Evolutionary conservation across 2,888 invertebrate genomes (phyloP), one percentile per base, ranked within the genome.

Genomic region (Drosophila recens): DNA sequence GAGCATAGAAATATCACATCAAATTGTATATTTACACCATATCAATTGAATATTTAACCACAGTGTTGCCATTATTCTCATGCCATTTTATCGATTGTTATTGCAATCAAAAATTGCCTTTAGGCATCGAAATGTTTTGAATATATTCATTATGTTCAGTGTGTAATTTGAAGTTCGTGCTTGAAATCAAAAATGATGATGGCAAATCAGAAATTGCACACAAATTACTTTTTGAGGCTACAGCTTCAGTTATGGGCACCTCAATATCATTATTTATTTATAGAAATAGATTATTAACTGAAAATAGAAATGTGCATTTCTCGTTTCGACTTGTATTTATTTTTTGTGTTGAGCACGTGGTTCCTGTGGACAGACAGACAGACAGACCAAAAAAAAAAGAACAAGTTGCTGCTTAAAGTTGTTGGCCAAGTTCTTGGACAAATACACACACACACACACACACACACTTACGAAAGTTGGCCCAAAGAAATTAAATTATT

Each of bases 401-500:
- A 66, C 27, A 43, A 57, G 46, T 67, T 43, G 56, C 23, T 68
- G 45, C 58, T 73, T 73, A 43, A 72, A 65, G 61, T 73, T 73
- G 58, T 73, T 65, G 61, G 27, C 67, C 53, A 77, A 65, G 59
- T 67, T 72, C 59, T 45, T 36, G 43, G 23, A 9, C 34, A 54
- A 23, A 17, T 10, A 20, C n/a, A 34, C 4, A 36, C 3, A 34
- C 4, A 38, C 5, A 6, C 23, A 23, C 23, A 23, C 23, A 23
- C 23, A 23, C 23, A 23, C 23, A 23, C 23, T 4, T 4, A 23
- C 23, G 4, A 53, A 58, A 78, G 58, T 58, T 67, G 75, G 52
- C 58, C 67, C 58, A 75, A 79, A 87, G 82, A 87, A 82, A 82
- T 82, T 73, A 82, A 84, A 87, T 82, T 87, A 84, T 87, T 87